Evolutionary conservation across 2,797 vertebrate species (phyloP), one percentile per base, ranked within the genome.

Genomic region (Molossus molossus): DNA sequence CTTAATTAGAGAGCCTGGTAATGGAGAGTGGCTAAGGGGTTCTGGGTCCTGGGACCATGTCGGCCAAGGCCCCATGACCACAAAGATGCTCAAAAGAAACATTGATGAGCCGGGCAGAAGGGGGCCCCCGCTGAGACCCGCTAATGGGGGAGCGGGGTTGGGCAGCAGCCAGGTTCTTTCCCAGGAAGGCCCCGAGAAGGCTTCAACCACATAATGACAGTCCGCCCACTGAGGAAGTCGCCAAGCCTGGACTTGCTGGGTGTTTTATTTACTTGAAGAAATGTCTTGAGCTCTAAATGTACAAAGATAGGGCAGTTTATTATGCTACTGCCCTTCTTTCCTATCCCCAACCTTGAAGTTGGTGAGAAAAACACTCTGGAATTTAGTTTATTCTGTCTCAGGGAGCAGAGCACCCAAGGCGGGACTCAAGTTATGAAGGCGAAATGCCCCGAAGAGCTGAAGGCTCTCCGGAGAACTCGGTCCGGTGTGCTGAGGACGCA

Each of bases 211-310:
- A 91, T 95, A 95, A 96, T 95, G 65, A 95, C 81, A 92, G 87
- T 97, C 92, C 27, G 55, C 95, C 88, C 87, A 86, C 94, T 7
- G 15, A 95, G 81, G 92, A 96, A 91, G 86, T 76, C 3, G 0
- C 94, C 97, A 94, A 87, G 97, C 89, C 92, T 91, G 58, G 95
- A 75, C 97, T 97, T 97, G 97, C 91, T 97, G 58, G 82, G 40
- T 82, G 88, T 96, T 92, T 84, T 76, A 81, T 96, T 96, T 97
- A 93, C 91, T 87, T 97, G 95, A 94, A 97, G 89, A 95, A 83
- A 94, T 87, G 23, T 92, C 93, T 95, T 86, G 55, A 70, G 83
- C 62, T 87, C 64, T 75, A 29, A 92, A 85, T 9, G 40, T 20
- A 96, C 85, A 87, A 91, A 95, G 84, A 94, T 70, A 85, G 75